A percentile compares a stretch with the other conserved stretches of the same genome.
Evolutionary conservation across 92 coral and sea anemone species (phyloP).

Genomic region (Epizoanthus scotinus): DNA sequence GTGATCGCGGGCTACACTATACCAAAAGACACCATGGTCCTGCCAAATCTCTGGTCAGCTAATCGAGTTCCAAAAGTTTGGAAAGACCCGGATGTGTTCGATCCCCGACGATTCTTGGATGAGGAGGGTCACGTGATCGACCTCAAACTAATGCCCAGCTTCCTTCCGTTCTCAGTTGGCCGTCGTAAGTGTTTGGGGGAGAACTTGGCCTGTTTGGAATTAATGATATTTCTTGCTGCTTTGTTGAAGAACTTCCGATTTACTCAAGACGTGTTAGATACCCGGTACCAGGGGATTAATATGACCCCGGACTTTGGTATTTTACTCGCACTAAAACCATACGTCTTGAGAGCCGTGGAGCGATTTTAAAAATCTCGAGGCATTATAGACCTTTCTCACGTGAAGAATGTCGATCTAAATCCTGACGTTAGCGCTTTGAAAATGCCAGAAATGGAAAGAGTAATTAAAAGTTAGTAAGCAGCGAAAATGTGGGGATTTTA

Average conservation of each 20-base stretch:
- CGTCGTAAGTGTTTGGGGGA: conserved; percentile 38
- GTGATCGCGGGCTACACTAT: conserved; percentile 59
- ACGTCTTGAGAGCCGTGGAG: no score
- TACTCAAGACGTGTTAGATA: conserved; percentile 30
- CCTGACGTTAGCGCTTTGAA: no score
- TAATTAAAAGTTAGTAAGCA: no score
- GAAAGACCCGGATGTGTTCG: conserved; percentile 76
- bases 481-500: no score
- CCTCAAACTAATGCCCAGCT: conserved; percentile 24
- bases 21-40: conserved; percentile 75
- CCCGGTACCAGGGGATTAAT: conserved; percentile 16
- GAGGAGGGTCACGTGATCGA: conserved; percentile 15
- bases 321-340: no score
- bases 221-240: conserved; percentile 7
- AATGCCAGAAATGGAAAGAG: no score
- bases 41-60: conserved; percentile 76
- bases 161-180: conserved; percentile 37
- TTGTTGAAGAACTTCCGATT: conserved; percentile 24
- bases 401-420: no score
- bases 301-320: conserved; percentile 27
- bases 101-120: conserved; percentile 73
- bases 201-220: conserved; percentile 15
- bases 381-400: no score
- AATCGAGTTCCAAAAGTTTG: conserved; percentile 57
- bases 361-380: no score